Evolutionary conservation across 2,888 invertebrate species (phyloP), one percentile per base, ranked within the genome.

Genomic region (Sesia bembeciformis): DNA sequence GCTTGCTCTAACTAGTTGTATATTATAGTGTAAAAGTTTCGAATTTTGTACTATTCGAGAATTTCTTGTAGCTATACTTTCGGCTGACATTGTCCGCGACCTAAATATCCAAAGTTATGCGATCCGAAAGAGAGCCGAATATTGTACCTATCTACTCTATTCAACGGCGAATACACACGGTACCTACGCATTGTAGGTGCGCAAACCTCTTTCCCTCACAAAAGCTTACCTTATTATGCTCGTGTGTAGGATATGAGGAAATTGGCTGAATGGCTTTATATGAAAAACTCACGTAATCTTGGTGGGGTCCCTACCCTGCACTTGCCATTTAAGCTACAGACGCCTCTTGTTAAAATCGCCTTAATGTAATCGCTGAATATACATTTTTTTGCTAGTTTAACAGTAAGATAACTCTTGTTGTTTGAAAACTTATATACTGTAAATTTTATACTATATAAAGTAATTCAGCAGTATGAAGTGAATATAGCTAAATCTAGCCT

Each of bases 221-320:
- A 85, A 84, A 84, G 84, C 81, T 76, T 81, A 78, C 81, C 80
- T 85, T 87, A 87, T 89, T 86, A 84, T 85, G 80, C 83, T 81
- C 74, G 78, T 79, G 76, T 84, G 81, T 83, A 79, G 84, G 83
- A 83, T 88, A 85, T 84, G 81, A 84, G 84, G 85, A 85, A 87
- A 89, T 88, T 87, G 88, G 85, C 80, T 84, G 82, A 85, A 87
- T 87, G 79, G 86, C 82, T 83, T 84, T 83, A 81, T 86, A 86
- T 84, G 82, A 87, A 88, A 88, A 87, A 85, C 80, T 85, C 82
- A 66, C 79, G 84, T 85, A 86, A 87, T 87, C 80, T 86, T 76
- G 75, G 75, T 69, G 66, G 76, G 79, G 78, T 77, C 82, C 81
- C 85, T 86, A 85, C 82, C 75, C 78, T 76, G 75, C 76, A 81